Base-by-base conservation (phyloP, 2,113 vertebrate species). In the Ctenomys sociabilis region DNA sequence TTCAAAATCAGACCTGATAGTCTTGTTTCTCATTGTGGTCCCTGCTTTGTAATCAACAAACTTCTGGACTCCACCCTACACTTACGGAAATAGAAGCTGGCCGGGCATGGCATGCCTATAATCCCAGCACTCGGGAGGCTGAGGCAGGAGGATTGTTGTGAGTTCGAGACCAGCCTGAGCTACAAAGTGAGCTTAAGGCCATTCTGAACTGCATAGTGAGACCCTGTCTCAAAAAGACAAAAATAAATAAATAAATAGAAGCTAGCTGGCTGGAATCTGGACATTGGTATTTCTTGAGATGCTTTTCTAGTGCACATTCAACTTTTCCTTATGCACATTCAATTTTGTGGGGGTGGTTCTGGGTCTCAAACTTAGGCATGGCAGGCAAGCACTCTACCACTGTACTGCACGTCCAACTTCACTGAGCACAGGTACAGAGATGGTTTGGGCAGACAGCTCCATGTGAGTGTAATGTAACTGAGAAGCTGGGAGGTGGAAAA, bases 41-140 rank as follows among this genome's bases (percentile, higher is more conserved):
- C 45, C 86, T 30, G 61, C 78, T 95, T 89, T 86, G 83, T 85
- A 66, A 59, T 78, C 30, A 52, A 52, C 61, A 24, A 22, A 92
- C 70, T 84, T 90, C 57, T 68, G 54, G 61, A 57, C 63, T 30
- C 63, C 32, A 59, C 37, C 57, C 64, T 45, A 80, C n/a, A 59
- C 35, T 14, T 68, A 24, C 7, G n/a, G 54, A 73, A 88, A 88
- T 40, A 85, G 52, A 77, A 66, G 77, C 63, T 87, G 54, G 80
- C n/a, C 17, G 28, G 66, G n/a, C n/a, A n/a, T n/a, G n/a, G n/a
- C n/a, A n/a, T n/a, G n/a, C n/a, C n/a, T n/a, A n/a, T n/a, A n/a
- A n/a, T n/a, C n/a, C n/a, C n/a, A n/a, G n/a, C n/a, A n/a, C n/a
- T n/a, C n/a, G n/a, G n/a, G n/a, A n/a, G n/a, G n/a, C n/a, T n/a